A percentile compares a stretch with the other conserved stretches of the same genome.
These are phyloP conservation scores for Laticauda colubrina DNA, from an alignment of 2,113 vertebrate species.

Conservation along the genomic window DNA sequence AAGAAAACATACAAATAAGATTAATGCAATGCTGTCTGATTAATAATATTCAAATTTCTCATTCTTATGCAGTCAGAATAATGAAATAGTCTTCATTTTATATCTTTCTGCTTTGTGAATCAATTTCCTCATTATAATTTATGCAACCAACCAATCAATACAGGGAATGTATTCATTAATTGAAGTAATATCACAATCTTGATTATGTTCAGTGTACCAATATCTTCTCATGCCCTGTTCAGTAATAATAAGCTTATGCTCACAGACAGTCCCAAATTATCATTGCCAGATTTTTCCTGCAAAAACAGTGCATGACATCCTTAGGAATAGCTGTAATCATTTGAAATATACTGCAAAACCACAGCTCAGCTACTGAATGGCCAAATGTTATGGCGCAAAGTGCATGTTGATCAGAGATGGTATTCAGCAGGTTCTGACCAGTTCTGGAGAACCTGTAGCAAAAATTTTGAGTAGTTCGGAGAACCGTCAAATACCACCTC, in stretches of 20 bases:
- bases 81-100: neutral
- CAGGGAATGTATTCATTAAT: slow-evolving; percentile 7
- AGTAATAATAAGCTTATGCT: slow-evolving; percentile 2
- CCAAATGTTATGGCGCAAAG: neutral
- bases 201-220: neutral
- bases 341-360: neutral
- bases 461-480: too few species aligned
- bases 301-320: neutral
- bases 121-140: neutral
- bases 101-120: neutral
- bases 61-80: neutral
- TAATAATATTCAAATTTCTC: neutral
- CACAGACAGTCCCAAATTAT: neutral
- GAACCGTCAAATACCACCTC: too few species aligned
- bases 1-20: neutral
- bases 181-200: slow-evolving; percentile 23
- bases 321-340: neutral
- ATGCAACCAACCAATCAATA: neutral
- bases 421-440: too few species aligned
- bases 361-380: fast-evolving
- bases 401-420: neutral
- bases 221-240: slow-evolving; percentile 11
- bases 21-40: neutral
- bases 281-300: neutral
- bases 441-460: too few species aligned